A percentile compares a stretch with the other conserved stretches of the same genome.
Conservation (phyloP, 1,140 invertebrate genomes). For the Monomorium pharaonis region DNA sequence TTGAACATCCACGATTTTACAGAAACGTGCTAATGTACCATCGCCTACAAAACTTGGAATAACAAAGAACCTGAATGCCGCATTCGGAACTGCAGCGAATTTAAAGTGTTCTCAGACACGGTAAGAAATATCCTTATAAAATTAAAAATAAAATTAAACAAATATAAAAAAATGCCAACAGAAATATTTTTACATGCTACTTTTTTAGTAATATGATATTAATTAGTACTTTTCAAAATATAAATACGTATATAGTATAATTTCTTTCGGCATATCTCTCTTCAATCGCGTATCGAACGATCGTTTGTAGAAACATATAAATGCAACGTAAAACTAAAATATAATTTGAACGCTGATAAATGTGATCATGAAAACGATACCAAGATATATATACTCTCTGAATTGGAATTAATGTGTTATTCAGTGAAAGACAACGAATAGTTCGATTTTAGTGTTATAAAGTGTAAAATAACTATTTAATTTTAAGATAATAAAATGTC, state of each 20-base stretch:
- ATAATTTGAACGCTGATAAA: neutral
- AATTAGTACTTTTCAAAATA: neutral
- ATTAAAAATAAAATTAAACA: neutral
- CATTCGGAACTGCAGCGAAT: constrained; percentile 72
- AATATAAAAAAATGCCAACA: neutral
- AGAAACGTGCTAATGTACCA: constrained; percentile 76
- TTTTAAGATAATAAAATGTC: too few species aligned
- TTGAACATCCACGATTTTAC: constrained; percentile 13
- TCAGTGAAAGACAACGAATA: too few species aligned
- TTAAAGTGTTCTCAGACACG: constrained; percentile 71
- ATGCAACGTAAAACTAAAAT: neutral
- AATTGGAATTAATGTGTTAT: too few species aligned
- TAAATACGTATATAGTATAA: neutral
- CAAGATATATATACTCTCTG: neutral
- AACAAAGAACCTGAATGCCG: constrained; percentile 70
- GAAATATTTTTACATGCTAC: neutral
- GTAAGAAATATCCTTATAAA: constrained; percentile 64
- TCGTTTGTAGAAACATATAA: too few species aligned
- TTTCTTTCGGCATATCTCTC: neutral
- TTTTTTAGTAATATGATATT: neutral
- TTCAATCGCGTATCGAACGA: neutral
- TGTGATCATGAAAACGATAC: neutral
- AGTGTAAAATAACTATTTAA: too few species aligned
- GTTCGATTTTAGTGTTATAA: too few species aligned
- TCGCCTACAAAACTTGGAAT: constrained; percentile 69